phyloP scores from a whole-genome alignment of 2,797 vertebrate species.

The Sebastes hubbsi region DNA sequence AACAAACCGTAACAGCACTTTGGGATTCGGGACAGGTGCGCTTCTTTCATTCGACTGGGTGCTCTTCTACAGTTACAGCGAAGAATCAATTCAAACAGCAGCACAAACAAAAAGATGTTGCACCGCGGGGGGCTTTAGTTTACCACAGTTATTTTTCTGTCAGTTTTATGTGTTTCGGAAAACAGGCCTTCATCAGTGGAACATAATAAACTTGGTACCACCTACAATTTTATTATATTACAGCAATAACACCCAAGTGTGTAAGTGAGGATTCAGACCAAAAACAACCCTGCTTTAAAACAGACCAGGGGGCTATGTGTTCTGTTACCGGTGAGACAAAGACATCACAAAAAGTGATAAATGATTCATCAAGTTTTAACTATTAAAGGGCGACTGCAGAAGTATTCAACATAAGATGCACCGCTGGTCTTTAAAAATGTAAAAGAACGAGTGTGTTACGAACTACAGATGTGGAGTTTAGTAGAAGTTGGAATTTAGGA shows the following conservation, averaged over 20 bases:
- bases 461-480: neutral
- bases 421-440: neutral
- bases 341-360: neutral
- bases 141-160: constrained; percentile 15
- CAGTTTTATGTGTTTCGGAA: neutral
- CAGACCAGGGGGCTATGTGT: neutral
- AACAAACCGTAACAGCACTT: constrained; percentile 1
- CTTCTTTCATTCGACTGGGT: neutral
- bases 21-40: constrained; percentile 31
- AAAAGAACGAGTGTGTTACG: neutral
- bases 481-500: neutral
- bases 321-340: neutral
- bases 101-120: constrained; percentile 25
- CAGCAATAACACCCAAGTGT: neutral
- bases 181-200: neutral
- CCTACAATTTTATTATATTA: neutral
- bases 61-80: constrained; percentile 6
- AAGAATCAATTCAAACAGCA: constrained; percentile 26
- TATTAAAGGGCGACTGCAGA: neutral
- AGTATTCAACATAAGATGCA: neutral
- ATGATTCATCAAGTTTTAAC: neutral
- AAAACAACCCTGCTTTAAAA: neutral
- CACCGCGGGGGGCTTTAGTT: constrained; percentile 10
- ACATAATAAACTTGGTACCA: neutral
- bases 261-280: neutral